Conservation (phyloP, 2,888 invertebrate genomes). For the Synanthedon myopaeformis region DNA sequence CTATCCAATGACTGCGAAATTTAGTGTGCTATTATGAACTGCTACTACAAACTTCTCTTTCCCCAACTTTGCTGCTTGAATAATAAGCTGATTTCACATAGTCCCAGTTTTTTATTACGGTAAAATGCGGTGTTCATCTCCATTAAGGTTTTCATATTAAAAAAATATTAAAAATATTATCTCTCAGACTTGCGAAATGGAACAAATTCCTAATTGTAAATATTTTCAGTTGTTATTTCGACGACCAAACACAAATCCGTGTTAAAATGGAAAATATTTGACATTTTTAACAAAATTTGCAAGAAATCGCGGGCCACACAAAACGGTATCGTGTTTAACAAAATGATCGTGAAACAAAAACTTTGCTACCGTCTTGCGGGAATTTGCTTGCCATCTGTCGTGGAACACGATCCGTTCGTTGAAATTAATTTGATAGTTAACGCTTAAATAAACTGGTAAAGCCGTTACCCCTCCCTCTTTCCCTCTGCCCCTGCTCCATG, state of each 20-base stretch:
- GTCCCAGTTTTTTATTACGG: no score
- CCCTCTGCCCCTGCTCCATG: conserved; percentile 35
- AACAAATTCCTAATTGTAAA: not conserved
- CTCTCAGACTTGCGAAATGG: no score
- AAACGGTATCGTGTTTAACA: conserved; percentile 42
- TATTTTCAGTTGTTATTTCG: not conserved
- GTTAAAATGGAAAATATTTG: conserved; percentile 8
- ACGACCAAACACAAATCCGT: not conserved
- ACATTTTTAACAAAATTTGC: conserved; percentile 9
- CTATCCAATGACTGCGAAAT: no score
- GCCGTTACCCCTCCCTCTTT: conserved; percentile 27
- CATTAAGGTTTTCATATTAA: no score
- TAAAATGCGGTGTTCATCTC: no score
- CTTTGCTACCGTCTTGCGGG: conserved; percentile 36
- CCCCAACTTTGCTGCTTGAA: no score
- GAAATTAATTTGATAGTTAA: conserved; percentile 58
- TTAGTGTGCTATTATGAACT: no score
- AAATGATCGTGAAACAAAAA: conserved; percentile 29
- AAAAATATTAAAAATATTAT: no score
- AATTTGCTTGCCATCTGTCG: conserved; percentile 54
- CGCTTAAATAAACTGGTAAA: conserved; percentile 51
- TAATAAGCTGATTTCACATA: no score
- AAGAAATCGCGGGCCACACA: conserved; percentile 35
- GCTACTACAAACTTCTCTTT: no score
- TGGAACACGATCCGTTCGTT: conserved; percentile 38